These are phyloP conservation scores for Spialia ferax DNA, from an alignment of 2,888 invertebrate genomes.

Conservation along the genomic window DNA sequence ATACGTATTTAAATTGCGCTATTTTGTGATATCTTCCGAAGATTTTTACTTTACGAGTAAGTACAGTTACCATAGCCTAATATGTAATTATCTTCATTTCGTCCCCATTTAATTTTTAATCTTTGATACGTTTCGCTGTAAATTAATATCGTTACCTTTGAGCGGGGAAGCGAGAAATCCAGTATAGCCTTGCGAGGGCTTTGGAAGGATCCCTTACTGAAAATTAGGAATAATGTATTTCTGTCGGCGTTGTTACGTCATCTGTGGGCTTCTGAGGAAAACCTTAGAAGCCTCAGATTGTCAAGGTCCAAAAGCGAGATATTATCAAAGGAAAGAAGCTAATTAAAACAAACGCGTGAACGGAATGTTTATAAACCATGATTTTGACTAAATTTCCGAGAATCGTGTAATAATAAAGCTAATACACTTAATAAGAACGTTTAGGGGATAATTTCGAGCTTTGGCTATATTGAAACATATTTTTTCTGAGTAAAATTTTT, in stretches of 20 bases:
- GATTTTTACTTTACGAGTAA: too few relatives aligned
- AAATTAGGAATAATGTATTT: slow-evolving; percentile 28
- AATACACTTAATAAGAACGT: neutral
- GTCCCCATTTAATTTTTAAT: slow-evolving; percentile 18
- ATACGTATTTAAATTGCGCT: too few relatives aligned
- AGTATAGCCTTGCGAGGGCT: slow-evolving; percentile 39
- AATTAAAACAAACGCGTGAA: slow-evolving; percentile 21
- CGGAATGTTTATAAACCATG: slow-evolving; percentile 5
- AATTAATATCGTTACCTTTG: slow-evolving; percentile 25
- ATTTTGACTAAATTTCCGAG: neutral
- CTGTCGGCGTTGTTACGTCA: slow-evolving; percentile 3
- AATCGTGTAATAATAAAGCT: neutral
- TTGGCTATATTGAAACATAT: too few relatives aligned
- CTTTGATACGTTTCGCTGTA: slow-evolving; percentile 18
- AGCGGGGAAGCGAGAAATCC: slow-evolving; percentile 25
- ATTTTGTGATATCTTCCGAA: too few relatives aligned
- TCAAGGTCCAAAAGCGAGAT: neutral
- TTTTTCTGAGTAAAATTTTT: too few relatives aligned
- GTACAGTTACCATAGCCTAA: neutral
- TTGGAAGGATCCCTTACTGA: neutral
- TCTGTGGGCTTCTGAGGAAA: neutral
- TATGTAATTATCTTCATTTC: neutral
- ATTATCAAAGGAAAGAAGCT: slow-evolving; percentile 22
- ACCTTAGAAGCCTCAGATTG: neutral
- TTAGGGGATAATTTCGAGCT: neutral